Base-by-base conservation (phyloP, 1,140 invertebrate genomes). In the Stratiolaelaps scimitus region DNA sequence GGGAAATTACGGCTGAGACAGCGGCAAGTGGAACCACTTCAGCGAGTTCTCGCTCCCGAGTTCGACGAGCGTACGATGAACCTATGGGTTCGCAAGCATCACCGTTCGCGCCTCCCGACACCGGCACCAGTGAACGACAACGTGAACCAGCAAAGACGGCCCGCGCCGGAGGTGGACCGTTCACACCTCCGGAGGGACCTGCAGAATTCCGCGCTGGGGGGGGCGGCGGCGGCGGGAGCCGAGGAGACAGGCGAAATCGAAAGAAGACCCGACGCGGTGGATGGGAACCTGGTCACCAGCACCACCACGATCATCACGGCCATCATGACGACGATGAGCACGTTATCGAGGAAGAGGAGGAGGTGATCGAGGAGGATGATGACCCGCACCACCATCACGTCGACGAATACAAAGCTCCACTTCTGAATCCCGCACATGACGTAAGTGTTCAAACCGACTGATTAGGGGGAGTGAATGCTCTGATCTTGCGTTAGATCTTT, bases 361-460 rank as follows among this genome's bases (percentile, higher is more conserved):
- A 60, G 23, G 53, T 20, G 13, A 60, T 60, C 53, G 53, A 60
- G 34, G 53, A 60, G 10, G 53, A 60, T 26, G 53, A 60, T 6
- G 1, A 60, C 15, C 23, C 23, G 26, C 20, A 60, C 10, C 26
- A 60, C 17, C 53, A 26, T 17, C 20, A 60, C 23, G 53, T 60
- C 20, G 53, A 60, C 17, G 53, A 60, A 26, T 60, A 60, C 23
- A 60, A 60, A 34, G 26, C 53, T 19, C 53, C 53, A 2, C 15
- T 60, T 26, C 23, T 60, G 26, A 60, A 60, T 26, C 53, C 53
- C 15, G 53, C 53, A 10, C 20, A 15, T 26, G 53, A 60, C 34
- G 53, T 60, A 23, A 60, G 53, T 60, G 20, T 4, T 60, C 13
- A 10, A 45, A 45, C 44, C 13, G n/a, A 13, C n/a, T 45, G n/a